Conservation (phyloP, 2,797 vertebrate genomes). For the Lemur catta region DNA sequence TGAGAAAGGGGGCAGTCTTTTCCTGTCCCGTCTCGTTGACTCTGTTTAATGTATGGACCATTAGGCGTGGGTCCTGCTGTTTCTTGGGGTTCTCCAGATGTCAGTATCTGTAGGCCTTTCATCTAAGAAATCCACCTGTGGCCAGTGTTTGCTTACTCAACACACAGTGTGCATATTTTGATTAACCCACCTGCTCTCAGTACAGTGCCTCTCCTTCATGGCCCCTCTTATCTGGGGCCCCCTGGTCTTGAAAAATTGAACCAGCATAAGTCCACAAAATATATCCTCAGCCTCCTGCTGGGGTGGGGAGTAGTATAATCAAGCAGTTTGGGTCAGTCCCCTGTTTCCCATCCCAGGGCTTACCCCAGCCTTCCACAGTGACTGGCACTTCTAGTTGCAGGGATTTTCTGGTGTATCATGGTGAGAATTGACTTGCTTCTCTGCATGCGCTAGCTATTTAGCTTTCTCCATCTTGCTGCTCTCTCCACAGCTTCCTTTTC, state of each 20-base stretch:
- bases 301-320: background rate
- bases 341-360: background rate
- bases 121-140: background rate
- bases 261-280: background rate
- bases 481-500: background rate
- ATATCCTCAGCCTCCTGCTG: background rate
- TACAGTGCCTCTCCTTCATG: background rate
- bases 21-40: no score
- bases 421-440: background rate
- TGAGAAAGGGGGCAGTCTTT: background rate
- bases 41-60: background rate
- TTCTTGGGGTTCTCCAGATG: background rate
- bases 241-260: background rate
- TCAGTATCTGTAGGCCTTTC: background rate
- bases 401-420: rapidly evolving
- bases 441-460: rapidly evolving
- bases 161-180: background rate
- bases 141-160: background rate
- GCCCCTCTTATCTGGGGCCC: background rate
- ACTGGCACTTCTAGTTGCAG: background rate
- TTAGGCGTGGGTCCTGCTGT: background rate
- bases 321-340: background rate
- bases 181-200: background rate
- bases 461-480: background rate
- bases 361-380: background rate